Evolutionary conservation across 92 coral and sea anemone genomes (phyloP).

Genomic region (Scolanthus callimorphus): DNA sequence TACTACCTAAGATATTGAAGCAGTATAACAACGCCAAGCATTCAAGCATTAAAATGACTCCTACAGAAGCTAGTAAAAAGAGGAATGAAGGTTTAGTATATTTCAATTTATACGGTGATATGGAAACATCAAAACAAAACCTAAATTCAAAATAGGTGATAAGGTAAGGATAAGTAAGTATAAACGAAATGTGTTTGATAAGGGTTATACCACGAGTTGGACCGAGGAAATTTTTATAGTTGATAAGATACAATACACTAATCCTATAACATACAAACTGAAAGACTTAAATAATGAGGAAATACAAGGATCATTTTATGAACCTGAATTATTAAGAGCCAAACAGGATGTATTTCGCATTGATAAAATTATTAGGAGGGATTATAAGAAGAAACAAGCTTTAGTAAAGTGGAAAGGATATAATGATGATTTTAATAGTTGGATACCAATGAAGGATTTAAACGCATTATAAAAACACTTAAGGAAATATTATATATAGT

Average conservation of each 20-base stretch:
- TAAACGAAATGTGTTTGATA: slow-evolving; percentile 34
- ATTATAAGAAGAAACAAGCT: slow-evolving; percentile 28
- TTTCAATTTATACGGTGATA: slow-evolving; percentile 42
- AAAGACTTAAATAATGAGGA: slow-evolving; percentile 38
- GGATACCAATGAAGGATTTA: slow-evolving; percentile 28
- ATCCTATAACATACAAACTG: slow-evolving; percentile 5
- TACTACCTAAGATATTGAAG: slow-evolving; percentile 26
- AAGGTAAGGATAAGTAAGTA: slow-evolving; percentile 40
- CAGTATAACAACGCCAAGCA: slow-evolving; percentile 34
- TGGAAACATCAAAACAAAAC: slow-evolving; percentile 24
- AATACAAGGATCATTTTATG: slow-evolving; percentile 32
- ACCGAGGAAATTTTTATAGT: slow-evolving; percentile 25
- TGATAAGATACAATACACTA: slow-evolving; percentile 28
- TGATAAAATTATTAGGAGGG: slow-evolving; percentile 33
- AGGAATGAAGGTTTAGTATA: slow-evolving; percentile 38
- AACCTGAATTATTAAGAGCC: slow-evolving; percentile 41
- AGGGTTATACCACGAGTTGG: slow-evolving; percentile 13
- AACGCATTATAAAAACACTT: neutral
- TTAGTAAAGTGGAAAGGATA: slow-evolving; percentile 34
- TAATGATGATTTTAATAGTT: slow-evolving; percentile 14
- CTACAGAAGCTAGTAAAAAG: slow-evolving; percentile 33
- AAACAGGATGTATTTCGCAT: slow-evolving; percentile 21
- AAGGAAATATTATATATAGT: too few species aligned
- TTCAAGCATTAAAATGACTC: slow-evolving; percentile 35
- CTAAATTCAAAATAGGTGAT: slow-evolving; percentile 45